Base-by-base conservation (phyloP, 2,113 vertebrate genomes). In the Clarias gariepinus region DNA sequence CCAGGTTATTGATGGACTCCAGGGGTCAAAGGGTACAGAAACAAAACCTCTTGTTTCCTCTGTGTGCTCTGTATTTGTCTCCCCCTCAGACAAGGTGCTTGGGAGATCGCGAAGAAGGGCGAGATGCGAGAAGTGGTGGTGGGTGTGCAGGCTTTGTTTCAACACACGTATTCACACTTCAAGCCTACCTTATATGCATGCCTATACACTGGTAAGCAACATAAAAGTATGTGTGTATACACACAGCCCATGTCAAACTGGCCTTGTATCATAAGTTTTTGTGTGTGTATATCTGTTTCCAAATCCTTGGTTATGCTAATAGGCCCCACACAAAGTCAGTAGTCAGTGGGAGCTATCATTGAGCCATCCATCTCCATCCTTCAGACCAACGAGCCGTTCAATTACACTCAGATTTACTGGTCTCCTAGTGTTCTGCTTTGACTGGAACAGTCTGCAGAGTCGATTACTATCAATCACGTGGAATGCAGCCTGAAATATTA, bases 1-100 rank as follows among this genome's bases (percentile, higher is more conserved):
- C 81, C 76, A 69, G 91, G 88, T 95, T 94, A 95, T 95, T 94
- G 94, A 95, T 95, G 93, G 92, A 91, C 73, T 86, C 84, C 86
- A 77, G 0, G 90, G 93, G 94, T 91, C 93, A 93, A 91, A 91
- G 94, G 93, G 89, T 92, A 88, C 81, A 89, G 93, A 90, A 91
- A 91, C 91, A 92, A 94, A 93, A 89, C 90, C 89, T 47, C 66
- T 91, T 92, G 85, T 93, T 93, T 78, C 89, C 89, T 91, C 90
- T 91, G 89, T 33, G 88, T 61, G 86, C 91, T 88, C 73, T 74
- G 28, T 81, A 76, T 86, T 79, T 79, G 87, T 89, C 85, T 85
- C 77, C 89, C 89, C 81, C 85, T 33, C 83, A 87, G 88, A 89
- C 91, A 93, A 92, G 92, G 93, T 89, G 93, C 55, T 82, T 86